Conservation (phyloP, 2,888 invertebrate genomes). For the Malthinus seriepunctatus region DNA sequence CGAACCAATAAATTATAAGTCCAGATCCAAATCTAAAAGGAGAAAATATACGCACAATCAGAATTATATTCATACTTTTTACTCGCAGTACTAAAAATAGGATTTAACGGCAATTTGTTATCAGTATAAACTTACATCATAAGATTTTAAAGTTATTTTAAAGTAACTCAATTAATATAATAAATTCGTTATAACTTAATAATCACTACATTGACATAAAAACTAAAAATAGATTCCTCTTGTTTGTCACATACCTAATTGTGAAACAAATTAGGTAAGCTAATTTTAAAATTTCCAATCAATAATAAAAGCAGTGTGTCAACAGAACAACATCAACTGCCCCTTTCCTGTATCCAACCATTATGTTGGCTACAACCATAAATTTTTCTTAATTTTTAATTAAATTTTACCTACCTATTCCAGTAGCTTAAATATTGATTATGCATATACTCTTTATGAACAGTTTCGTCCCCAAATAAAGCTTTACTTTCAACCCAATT, state of each 20-base stretch:
- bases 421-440: slow-evolving; percentile 88
- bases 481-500: slow-evolving; percentile 98
- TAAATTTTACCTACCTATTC: slow-evolving; percentile 65
- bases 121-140: background rate
- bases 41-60: too few species aligned
- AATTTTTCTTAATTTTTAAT: background rate
- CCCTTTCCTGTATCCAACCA: background rate
- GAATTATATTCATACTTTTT: background rate
- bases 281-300: slow-evolving; percentile 8
- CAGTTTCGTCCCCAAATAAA: slow-evolving; percentile 84
- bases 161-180: slow-evolving; percentile 11
- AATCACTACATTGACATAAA: slow-evolving; percentile 4
- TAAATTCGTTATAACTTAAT: slow-evolving; percentile 8
- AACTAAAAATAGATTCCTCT: slow-evolving; percentile 15
- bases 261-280: slow-evolving; percentile 3
- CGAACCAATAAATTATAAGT: slow-evolving; percentile 95
- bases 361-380: slow-evolving; percentile 2
- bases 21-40: slow-evolving; percentile 82
- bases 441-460: slow-evolving; percentile 78
- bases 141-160: background rate
- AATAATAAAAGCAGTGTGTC: slow-evolving; percentile 8
- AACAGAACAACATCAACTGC: slow-evolving; percentile 6
- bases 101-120: background rate
- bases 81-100: background rate
- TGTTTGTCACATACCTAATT: slow-evolving; percentile 11